Percentiles rank a stretch among this genome's conserved stretches.
These are phyloP conservation scores for Coleophora flavipennella DNA, from an alignment of 2,888 invertebrate genomes.

Conservation along the genomic window DNA sequence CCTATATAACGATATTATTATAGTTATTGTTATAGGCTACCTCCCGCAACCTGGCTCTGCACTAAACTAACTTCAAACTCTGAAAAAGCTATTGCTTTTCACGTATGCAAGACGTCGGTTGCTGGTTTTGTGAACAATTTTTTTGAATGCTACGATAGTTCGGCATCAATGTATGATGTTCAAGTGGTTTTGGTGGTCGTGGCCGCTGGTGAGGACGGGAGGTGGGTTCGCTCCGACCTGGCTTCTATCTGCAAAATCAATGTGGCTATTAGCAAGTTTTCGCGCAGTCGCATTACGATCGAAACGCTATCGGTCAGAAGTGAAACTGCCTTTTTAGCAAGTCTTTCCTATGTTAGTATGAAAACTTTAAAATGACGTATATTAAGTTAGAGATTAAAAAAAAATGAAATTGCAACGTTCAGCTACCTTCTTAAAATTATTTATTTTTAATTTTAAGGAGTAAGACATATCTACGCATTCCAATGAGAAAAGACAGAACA, in stretches of 20 bases:
- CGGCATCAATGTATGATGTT: constrained; percentile 27
- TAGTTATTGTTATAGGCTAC: constrained; percentile 60
- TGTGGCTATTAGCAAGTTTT: constrained; percentile 71
- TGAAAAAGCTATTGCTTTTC: constrained; percentile 20
- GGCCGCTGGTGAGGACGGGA: constrained; percentile 31
- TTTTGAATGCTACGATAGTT: constrained; percentile 4
- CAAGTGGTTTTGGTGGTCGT: constrained; percentile 24
- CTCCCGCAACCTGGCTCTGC: constrained; percentile 32
- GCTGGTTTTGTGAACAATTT: too few relatives aligned
- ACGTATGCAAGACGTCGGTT: constrained; percentile 4
- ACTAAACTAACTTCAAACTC: constrained; percentile 8
- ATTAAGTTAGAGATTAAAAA: too few relatives aligned
- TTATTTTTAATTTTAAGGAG: too few relatives aligned
- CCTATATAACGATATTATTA: constrained; percentile 43
- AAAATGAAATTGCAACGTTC: too few relatives aligned
- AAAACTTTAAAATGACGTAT: too few relatives aligned
- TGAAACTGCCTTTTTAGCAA: constrained; percentile 28
- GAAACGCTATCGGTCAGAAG: constrained; percentile 54
- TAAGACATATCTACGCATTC: too few relatives aligned
- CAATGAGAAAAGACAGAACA: too few relatives aligned
- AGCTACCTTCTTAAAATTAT: too few relatives aligned
- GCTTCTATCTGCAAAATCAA: constrained; percentile 73
- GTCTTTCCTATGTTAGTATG: constrained; percentile 32
- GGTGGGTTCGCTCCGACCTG: constrained; percentile 66
- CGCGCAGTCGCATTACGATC: constrained; percentile 68